These are phyloP conservation scores for Rissa tridactyla DNA, from an alignment of 2,113 vertebrate genomes.

Conservation along the genomic window DNA sequence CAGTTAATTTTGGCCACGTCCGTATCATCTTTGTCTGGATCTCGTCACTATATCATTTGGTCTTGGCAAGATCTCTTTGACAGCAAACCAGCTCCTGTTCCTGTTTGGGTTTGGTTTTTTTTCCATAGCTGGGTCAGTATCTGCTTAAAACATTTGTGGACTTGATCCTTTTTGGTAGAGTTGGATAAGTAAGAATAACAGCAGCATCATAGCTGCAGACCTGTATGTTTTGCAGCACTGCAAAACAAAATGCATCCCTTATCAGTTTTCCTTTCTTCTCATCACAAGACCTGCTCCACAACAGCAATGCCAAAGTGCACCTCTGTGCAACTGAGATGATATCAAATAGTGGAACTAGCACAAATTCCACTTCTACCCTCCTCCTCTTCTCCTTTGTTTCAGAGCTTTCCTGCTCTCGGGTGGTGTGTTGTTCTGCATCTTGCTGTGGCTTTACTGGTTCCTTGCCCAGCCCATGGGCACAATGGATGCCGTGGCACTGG, in stretches of 20 bases:
- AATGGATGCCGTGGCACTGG: background rate
- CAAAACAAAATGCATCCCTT: background rate
- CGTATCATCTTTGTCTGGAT: background rate
- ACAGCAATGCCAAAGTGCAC: background rate
- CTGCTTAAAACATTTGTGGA: background rate
- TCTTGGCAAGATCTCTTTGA: background rate
- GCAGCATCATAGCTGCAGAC: background rate
- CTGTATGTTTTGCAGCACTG: background rate
- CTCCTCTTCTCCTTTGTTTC: background rate
- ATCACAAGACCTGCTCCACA: fast-evolving
- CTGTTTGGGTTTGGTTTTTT: background rate
- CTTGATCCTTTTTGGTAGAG: background rate
- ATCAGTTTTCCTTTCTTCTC: background rate
- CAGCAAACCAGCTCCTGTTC: background rate
- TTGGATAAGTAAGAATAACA: background rate
- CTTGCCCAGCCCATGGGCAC: background rate
- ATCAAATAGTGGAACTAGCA: background rate
- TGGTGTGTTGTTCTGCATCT: background rate
- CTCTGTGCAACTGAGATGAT: background rate
- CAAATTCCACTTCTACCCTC: background rate
- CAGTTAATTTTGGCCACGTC: background rate
- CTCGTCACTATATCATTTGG: background rate
- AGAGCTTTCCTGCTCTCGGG: background rate
- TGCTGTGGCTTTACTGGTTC: background rate
- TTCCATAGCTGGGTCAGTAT: background rate